phyloP scores from a whole-genome alignment of 2,888 invertebrate genomes.

The Hedya salicella region DNA sequence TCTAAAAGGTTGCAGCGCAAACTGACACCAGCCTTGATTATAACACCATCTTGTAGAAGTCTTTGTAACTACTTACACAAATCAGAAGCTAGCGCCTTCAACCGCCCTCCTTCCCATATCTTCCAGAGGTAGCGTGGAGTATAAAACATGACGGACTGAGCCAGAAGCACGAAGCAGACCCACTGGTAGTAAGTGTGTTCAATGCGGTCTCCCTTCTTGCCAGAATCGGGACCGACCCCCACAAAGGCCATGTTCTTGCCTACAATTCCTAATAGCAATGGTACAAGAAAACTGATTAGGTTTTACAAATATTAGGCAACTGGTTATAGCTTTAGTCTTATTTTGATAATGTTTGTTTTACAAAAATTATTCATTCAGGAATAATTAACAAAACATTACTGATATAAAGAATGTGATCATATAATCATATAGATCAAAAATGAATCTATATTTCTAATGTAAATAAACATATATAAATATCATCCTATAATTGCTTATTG shows the following conservation, averaged over 20 bases:
- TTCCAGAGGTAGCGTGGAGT: constrained; percentile 90
- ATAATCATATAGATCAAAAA: too few relatives aligned
- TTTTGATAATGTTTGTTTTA: too few relatives aligned
- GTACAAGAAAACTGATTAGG: background rate
- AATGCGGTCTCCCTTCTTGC: constrained; percentile 78
- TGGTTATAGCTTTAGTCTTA: background rate
- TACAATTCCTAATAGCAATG: constrained; percentile 67
- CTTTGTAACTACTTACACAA: constrained; percentile 71
- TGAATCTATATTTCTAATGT: too few relatives aligned
- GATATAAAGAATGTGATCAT: too few relatives aligned
- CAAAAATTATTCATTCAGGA: too few relatives aligned
- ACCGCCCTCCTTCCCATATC: constrained; percentile 87
- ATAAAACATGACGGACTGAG: constrained; percentile 89
- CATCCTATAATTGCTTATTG: too few relatives aligned
- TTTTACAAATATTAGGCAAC: background rate
- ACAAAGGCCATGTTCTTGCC: constrained; percentile 79
- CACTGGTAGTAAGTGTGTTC: constrained; percentile 89
- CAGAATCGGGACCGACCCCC: constrained; percentile 76
- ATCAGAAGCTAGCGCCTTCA: constrained; percentile 86
- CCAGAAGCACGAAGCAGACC: constrained; percentile 88
- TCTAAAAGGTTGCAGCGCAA: too few relatives aligned
- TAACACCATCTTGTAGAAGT: constrained; percentile 16
- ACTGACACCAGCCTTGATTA: too few relatives aligned
- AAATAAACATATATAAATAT: too few relatives aligned
- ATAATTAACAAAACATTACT: too few relatives aligned